Conservation (phyloP, 2,797 vertebrate species). For the Brotula barbata region DNA sequence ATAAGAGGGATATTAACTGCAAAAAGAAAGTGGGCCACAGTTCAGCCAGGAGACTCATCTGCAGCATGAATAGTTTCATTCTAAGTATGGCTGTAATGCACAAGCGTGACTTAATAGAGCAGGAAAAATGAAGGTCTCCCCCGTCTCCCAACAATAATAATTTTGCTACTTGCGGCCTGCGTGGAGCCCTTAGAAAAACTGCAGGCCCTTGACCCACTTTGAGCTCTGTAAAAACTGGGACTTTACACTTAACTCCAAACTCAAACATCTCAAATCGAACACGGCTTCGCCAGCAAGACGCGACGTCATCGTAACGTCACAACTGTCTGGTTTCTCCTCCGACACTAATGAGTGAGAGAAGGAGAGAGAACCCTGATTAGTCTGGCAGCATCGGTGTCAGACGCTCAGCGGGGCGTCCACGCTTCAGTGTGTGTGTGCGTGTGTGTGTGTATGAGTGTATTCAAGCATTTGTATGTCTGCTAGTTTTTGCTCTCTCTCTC, state of each 20-base stretch:
- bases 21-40: too few relatives aligned
- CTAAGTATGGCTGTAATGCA: too few relatives aligned
- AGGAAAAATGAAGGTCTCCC: neutral
- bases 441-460: slow-evolving; percentile 50
- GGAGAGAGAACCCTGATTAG: slow-evolving; percentile 81
- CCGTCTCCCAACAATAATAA: slow-evolving; percentile 1
- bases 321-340: slow-evolving; percentile 58
- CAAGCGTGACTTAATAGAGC: slow-evolving; percentile 9
- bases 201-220: slow-evolving; percentile 20
- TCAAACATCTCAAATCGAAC: slow-evolving; percentile 19
- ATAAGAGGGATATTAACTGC: too few relatives aligned
- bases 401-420: slow-evolving; percentile 76
- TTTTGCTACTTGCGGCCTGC: neutral
- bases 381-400: slow-evolving; percentile 82
- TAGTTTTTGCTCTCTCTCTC: slow-evolving; percentile 40
- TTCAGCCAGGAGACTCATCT: too few relatives aligned
- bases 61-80: too few relatives aligned
- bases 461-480: slow-evolving; percentile 60
- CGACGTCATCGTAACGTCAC: slow-evolving; percentile 54
- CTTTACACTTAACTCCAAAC: slow-evolving; percentile 16
- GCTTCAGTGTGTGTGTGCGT: slow-evolving; percentile 39
- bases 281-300: slow-evolving; percentile 29
- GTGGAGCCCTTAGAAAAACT: slow-evolving; percentile 10
- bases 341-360: slow-evolving; percentile 63
- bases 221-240: slow-evolving; percentile 10